Evolutionary conservation across 2,797 vertebrate genomes (phyloP).

Genomic region (Knipowitschia caucasica): DNA sequence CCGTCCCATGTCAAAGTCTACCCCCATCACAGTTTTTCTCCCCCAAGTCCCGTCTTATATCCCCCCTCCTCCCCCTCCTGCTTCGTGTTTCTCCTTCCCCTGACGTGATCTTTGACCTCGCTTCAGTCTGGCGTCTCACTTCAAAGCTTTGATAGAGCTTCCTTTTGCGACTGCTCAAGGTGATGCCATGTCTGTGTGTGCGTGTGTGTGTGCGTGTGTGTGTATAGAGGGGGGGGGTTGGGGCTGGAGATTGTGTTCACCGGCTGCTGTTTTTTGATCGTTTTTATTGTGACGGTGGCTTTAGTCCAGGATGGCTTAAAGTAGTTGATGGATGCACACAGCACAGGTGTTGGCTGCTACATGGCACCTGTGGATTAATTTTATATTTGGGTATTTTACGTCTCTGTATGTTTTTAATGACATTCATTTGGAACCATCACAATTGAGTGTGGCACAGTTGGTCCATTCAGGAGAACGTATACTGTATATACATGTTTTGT

Average conservation of each 20-base stretch:
- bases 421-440: too few species aligned
- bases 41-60: conserved; percentile 19
- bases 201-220: too few species aligned
- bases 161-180: conserved; percentile 62
- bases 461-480: too few species aligned
- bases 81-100: conserved; percentile 46
- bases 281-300: background rate
- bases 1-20: conserved; percentile 30
- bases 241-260: conserved; percentile 16
- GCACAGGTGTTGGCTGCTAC: too few species aligned
- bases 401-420: too few species aligned
- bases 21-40: background rate
- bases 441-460: too few species aligned
- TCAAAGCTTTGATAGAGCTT: conserved; percentile 64
- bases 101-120: conserved; percentile 63
- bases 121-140: conserved; percentile 57
- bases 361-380: too few species aligned
- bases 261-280: background rate
- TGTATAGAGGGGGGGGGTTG: too few species aligned
- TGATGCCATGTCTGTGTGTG: conserved; percentile 43
- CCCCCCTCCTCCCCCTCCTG: conserved; percentile 17
- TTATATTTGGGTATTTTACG: too few species aligned
- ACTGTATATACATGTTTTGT: too few species aligned
- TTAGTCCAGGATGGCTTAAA: background rate
- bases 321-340: too few species aligned